These are phyloP conservation scores for Synanceia verrucosa DNA, from an alignment of 2,797 vertebrate genomes.

Conservation along the genomic window DNA sequence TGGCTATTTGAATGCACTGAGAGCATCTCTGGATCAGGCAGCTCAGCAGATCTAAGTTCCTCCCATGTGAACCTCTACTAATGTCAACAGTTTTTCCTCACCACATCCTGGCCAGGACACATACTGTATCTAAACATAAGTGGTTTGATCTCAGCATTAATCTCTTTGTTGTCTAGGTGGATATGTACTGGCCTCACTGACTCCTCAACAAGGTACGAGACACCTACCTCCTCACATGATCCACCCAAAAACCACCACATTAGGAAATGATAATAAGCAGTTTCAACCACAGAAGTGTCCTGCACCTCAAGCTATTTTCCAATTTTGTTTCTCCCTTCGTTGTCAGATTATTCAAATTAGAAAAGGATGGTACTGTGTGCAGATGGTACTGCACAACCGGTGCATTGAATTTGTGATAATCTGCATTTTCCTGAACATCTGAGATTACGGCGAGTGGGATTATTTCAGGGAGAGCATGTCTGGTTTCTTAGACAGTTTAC, in stretches of 20 bases:
- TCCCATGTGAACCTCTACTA: conserved; percentile 14
- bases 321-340: not conserved
- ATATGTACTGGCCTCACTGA: conserved; percentile 77
- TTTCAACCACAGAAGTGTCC: not conserved
- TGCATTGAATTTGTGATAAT: conserved; percentile 28
- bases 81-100: conserved; percentile 19
- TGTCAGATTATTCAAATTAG: conserved; percentile 43
- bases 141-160: conserved; percentile 12
- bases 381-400: conserved; percentile 37
- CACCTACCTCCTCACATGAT: not conserved
- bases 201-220: conserved; percentile 83
- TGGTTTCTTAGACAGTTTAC: conserved; percentile 22
- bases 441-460: conserved; percentile 54
- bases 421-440: conserved; percentile 50
- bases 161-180: conserved; percentile 65
- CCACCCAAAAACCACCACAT: not conserved
- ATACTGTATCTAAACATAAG: conserved; percentile 11
- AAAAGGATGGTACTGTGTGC: conserved; percentile 7
- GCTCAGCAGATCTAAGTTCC: conserved; percentile 25
- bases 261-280: not conserved
- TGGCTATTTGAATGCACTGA: not conserved
- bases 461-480: conserved; percentile 43
- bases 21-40: conserved; percentile 13
- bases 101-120: conserved; percentile 10
- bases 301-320: not conserved